Evolutionary conservation across 1,140 invertebrate species (phyloP), one percentile per base, ranked within the genome.

Genomic region (Ceratina australensis): DNA sequence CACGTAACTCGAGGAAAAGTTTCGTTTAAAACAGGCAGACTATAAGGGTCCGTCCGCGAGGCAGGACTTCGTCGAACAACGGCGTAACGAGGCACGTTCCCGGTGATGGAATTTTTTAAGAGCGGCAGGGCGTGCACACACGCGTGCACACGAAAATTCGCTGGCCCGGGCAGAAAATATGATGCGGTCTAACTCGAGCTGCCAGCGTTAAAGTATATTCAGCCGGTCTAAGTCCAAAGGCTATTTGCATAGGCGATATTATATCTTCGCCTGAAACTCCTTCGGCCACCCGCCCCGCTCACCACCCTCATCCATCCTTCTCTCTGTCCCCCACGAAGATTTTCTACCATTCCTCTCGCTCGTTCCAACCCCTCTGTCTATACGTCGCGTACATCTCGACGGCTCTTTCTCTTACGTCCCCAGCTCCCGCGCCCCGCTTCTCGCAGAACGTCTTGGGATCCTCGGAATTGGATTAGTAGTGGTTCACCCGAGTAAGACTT

Each of bases 171-270:
- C 56, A 74, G 78, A 78, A 84, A 84, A 80, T 84, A 81, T 69
- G 71, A 74, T 61, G 61, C 60, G 71, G 71, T 81, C 83, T 81
- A 85, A 85, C 76, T 82, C 75, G 80, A 77, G 68, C 72, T 56
- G 54, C 82, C 67, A 33, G 57, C 79, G 76, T 84, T 87, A 87
- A 92, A 89, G 89, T 90, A 92, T 87, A 90, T 89, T 89, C 88
- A 90, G 87, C 87, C 90, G 90, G 88, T 91, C 88, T 89, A 91
- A 91, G 90, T 91, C 90, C 89, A 90, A 91, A 88, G 91, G 91
- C 89, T 92, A 92, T 92, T 92, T 92, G 91, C 91, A 92, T 91
- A 91, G 90, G 87, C 90, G 90, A 92, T 92, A 92, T 92, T 91
- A 91, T 92, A 91, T 88, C 90, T 86, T 87, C 80, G 76, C 78